Conservation (phyloP, 1,140 invertebrate genomes). For the Hyphantria cunea region DNA sequence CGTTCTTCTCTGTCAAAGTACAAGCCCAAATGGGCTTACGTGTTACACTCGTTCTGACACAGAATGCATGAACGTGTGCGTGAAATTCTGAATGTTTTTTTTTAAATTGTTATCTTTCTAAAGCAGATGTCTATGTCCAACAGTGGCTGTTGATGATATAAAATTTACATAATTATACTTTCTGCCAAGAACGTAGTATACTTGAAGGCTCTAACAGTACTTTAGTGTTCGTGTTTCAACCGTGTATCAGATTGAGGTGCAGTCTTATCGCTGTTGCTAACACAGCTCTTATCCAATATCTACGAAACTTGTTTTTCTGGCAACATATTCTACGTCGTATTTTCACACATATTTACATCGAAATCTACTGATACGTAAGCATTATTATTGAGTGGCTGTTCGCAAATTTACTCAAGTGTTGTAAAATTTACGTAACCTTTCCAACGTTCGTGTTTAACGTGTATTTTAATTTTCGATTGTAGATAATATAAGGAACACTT, state of each 20-base stretch:
- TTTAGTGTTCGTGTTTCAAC: not conserved
- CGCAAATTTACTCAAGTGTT: slow-evolving; percentile 16
- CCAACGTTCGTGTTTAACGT: not conserved
- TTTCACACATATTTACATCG: slow-evolving; percentile 1
- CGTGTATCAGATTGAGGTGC: not conserved
- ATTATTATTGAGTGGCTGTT: slow-evolving; percentile 12
- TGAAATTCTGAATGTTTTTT: too few species aligned
- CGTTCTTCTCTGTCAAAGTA: too few species aligned
- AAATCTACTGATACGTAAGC: slow-evolving; percentile 2
- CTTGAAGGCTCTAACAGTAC: not conserved
- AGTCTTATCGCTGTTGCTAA: not conserved
- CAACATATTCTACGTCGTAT: not conserved
- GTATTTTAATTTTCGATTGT: not conserved
- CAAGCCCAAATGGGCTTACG: too few species aligned
- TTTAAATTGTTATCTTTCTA: too few species aligned
- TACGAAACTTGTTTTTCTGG: not conserved
- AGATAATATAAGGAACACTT: not conserved
- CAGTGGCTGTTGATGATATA: too few species aligned
- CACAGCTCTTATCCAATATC: not conserved
- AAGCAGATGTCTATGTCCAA: too few species aligned
- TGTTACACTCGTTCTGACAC: too few species aligned
- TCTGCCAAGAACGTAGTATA: not conserved
- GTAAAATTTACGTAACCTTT: slow-evolving; percentile 3
- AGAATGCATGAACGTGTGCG: too few species aligned
- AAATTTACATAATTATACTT: not conserved